Base-by-base conservation (phyloP, 2,113 vertebrate species). In the Cheilinus undulatus region DNA sequence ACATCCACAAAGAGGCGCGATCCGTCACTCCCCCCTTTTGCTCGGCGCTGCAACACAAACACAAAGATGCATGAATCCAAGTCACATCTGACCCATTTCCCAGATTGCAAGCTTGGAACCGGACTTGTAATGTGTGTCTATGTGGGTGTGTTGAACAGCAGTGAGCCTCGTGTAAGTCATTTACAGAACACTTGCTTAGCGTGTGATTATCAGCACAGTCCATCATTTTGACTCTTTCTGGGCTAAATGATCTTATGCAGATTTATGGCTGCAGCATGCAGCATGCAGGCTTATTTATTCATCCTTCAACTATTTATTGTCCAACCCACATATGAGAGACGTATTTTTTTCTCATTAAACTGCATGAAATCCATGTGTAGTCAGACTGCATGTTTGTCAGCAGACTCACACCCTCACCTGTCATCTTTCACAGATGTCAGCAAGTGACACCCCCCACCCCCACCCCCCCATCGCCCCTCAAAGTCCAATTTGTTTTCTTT, bases 71-170 rank as follows among this genome's bases (percentile, higher is more conserved):
- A 86, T 80, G 80, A 78, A 87, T 86, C 83, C 70, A 26, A 63
- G 76, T 69, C 83, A 85, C 63, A 70, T 84, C 72, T 89, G 83
- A 88, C 85, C 87, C 81, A 90, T 79, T 90, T 87, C 68, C 64
- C 38, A 86, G 80, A 89, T 72, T 84, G 73, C 68, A 72, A 82
- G 58, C 78, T 73, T 53, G 50, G 68, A 80, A 53, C 69, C 69
- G 23, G 28, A 48, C 17, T 28, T 28, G 2, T 30, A 27, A 36
- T 65, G 26, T 34, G 32, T 69, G 40, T 28, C 19, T 61, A 34
- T 54, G 19, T 28, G 30, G 53, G 58, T 49, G 23, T 59, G 48
- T 49, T 42, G 43, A 68, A 61, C 64, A n/a, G 30, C 27, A 9
- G 43, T 40, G 24, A 28, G 42, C 50, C 60, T 67, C 64, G 56